Base-by-base conservation (phyloP, 1,140 invertebrate species). In the Drosophila miranda region DNA sequence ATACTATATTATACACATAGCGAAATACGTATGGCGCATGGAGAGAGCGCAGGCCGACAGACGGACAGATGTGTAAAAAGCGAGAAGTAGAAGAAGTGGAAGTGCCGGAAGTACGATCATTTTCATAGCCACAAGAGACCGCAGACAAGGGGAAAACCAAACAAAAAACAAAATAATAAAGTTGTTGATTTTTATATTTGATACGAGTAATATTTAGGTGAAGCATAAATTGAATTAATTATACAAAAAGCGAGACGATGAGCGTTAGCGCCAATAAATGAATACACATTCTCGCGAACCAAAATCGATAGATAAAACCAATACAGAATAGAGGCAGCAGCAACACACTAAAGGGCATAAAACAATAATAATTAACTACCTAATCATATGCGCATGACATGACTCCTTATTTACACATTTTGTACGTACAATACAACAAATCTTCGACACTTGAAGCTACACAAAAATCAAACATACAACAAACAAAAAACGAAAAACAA, bases 111-210 rank as follows among this genome's bases (percentile, higher is more conserved):
- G 49, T 64, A 61, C 61, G 68, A 83, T 67, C 72, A 80, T 83
- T 87, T 82, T 88, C 69, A 72, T 72, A 73, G 83, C 78, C 70
- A 88, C 69, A 75, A 48, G 75, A 77, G 72, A 78, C 69, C 76
- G 78, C 83, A 68, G 83, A 54, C 50, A 64, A 53, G 52, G 11
- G 30, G 34, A 30, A 38, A 38, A 38, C 68, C 38, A 38, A 68
- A 48, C 19, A 56, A 69, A 69, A 55, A 68, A 68, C 68, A 44
- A 90, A 89, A 66, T 13, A 69, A 68, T 66, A 90, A 89, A 68
- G 76, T 90, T 90, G 89, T 90, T 90, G 89, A 89, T 90, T 90
- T 90, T 90, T 90, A 90, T 90, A 90, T 90, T 90, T 90, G 89
- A 90, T 90, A 90, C 89, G 89, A 90, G 74, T 90, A 84, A 90